Evolutionary conservation across 2,888 invertebrate species (phyloP), one percentile per base, ranked within the genome.

Genomic region (Melikaiella ostensackeni): DNA sequence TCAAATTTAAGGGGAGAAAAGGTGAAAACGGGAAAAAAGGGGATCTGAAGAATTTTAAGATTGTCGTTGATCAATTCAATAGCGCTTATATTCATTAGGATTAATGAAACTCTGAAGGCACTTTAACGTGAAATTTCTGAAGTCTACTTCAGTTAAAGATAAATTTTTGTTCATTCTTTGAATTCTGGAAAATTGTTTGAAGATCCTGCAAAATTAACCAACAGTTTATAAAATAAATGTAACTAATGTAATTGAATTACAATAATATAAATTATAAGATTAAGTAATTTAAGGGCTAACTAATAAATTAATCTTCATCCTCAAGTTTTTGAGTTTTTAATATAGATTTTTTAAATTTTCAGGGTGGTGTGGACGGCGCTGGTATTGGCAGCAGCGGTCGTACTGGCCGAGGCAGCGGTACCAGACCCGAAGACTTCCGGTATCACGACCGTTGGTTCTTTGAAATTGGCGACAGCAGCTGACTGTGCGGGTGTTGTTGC

Each of bases 401-500:
- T 85, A 76, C 82, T 85, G 81, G 85, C 85, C 75, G 85, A 88
- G 50, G 86, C 89, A 77, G 87, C 89, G 19, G 85, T 84, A 82
- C 90, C 87, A 77, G 88, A 87, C 83, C 89, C 86, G 82, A 89
- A 87, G 79, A 83, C 81, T 82, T 87, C 87, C 77, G 88, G 83
- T 80, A 89, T 87, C 78, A 91, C 91, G 13, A 90, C 91, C 16
- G 87, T 91, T 46, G 92, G 92, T 30, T 90, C 91, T 0, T 84
- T 90, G 55, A 92, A 91, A 85, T 87, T 92, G 78, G 92, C 90
- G 35, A 92, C 90, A 24, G 91, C 91, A 55, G 90, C 89, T 78
- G 92, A 92, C 82, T 92, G 92, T 79, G 87, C 89, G 61, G 91
- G 91, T 55, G 89, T 90, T 63, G 90, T 91, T 62, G 92, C 92